Conservation (phyloP, 2,113 vertebrate genomes). For the Takifugu bimaculatus region DNA sequence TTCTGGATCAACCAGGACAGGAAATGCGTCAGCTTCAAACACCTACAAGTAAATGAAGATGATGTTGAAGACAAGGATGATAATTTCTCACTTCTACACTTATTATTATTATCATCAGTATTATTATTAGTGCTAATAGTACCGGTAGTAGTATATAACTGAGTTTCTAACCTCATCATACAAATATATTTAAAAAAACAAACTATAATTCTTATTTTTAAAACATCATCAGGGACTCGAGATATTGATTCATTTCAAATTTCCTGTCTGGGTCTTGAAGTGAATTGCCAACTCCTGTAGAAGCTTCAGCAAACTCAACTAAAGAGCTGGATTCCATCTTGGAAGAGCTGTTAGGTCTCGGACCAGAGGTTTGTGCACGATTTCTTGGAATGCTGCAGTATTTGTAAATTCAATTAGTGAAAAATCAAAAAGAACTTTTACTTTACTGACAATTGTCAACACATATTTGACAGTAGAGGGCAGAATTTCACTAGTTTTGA, state of each 20-base stretch:
- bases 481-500: conserved; percentile 33
- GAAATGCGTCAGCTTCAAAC: not conserved
- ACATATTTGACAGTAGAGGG: conserved; percentile 55
- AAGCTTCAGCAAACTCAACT: conserved; percentile 46
- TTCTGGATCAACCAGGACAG: conserved; percentile 1
- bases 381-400: not conserved
- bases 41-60: conserved; percentile 40
- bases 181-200: too few relatives aligned
- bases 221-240: not conserved
- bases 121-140: too few relatives aligned
- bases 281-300: conserved; percentile 47
- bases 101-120: too few relatives aligned
- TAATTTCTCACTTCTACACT: not conserved
- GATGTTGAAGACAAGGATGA: not conserved
- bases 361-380: conserved; percentile 43
- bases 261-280: conserved; percentile 31
- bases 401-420: not conserved
- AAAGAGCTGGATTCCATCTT: conserved; percentile 70
- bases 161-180: too few relatives aligned
- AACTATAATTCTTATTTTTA: too few relatives aligned
- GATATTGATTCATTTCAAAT: not conserved
- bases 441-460: not conserved
- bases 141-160: too few relatives aligned
- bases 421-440: too few relatives aligned
- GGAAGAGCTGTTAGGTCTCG: conserved; percentile 64